Conservation (phyloP, 1,140 invertebrate genomes). For the Apis cerana region DNA sequence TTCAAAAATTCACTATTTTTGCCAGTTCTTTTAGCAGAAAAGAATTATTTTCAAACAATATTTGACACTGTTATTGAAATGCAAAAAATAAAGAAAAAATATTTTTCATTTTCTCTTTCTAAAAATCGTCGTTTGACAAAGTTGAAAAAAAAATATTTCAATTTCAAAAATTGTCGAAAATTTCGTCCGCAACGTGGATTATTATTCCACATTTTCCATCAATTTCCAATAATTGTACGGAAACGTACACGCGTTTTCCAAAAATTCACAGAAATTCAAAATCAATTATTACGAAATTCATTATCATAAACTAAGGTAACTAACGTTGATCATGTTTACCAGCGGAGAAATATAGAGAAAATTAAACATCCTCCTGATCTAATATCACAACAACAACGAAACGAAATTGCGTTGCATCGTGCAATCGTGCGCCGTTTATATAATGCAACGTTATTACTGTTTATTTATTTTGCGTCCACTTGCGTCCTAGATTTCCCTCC, state of each 20-base stretch:
- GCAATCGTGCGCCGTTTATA: background rate
- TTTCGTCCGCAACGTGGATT: too few relatives aligned
- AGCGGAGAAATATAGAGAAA: background rate
- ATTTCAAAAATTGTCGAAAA: too few relatives aligned
- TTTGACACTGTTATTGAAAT: too few relatives aligned
- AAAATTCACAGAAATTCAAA: background rate
- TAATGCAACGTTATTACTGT: background rate
- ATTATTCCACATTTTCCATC: too few relatives aligned
- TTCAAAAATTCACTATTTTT: too few relatives aligned
- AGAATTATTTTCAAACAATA: too few relatives aligned
- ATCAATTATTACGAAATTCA: background rate
- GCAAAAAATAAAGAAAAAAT: too few relatives aligned
- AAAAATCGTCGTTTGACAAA: too few relatives aligned
- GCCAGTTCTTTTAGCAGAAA: too few relatives aligned
- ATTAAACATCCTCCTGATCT: constrained; percentile 12
- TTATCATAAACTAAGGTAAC: background rate
- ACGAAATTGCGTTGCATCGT: constrained; percentile 1
- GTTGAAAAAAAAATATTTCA: too few relatives aligned
- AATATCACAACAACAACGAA: background rate
- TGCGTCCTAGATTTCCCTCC: constrained; percentile 15
- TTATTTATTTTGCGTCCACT: constrained; percentile 30
- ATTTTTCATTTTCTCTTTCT: too few relatives aligned
- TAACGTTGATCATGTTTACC: constrained; percentile 1
- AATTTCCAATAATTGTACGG: background rate
- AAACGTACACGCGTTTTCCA: too few relatives aligned